phyloP scores from a whole-genome alignment of 2,888 invertebrate genomes.

The Catocala fraxini region DNA sequence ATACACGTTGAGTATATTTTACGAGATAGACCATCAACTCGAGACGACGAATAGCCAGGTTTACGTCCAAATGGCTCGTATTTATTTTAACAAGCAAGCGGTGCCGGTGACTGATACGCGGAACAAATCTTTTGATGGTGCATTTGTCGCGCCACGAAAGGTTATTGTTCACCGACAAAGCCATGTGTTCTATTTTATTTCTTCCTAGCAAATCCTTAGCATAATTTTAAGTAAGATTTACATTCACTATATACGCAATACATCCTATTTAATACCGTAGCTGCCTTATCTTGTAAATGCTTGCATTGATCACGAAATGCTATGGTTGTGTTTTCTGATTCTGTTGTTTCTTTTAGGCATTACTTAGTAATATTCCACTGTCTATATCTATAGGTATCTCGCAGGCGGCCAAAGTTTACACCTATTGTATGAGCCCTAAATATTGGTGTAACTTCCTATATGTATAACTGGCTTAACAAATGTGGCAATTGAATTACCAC shows the following conservation, averaged over 20 bases:
- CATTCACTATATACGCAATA: not conserved
- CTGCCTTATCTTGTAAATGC: too few relatives aligned
- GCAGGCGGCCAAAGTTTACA: too few relatives aligned
- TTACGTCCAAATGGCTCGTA: constrained; percentile 61
- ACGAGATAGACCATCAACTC: constrained; percentile 48
- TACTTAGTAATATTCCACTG: too few relatives aligned
- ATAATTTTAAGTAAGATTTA: constrained; percentile 6
- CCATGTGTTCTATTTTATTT: constrained; percentile 38
- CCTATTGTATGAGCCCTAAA: too few relatives aligned
- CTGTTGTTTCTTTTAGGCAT: too few relatives aligned
- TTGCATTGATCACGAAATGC: too few relatives aligned
- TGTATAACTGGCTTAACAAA: too few relatives aligned
- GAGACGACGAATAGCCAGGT: constrained; percentile 60
- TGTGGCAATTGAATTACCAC: too few relatives aligned
- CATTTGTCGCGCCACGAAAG: constrained; percentile 60
- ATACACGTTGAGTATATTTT: constrained; percentile 34
- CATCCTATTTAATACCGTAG: too few relatives aligned
- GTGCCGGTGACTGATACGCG: constrained; percentile 65
- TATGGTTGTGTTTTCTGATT: too few relatives aligned
- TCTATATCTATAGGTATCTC: too few relatives aligned
- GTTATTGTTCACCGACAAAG: constrained; percentile 52
- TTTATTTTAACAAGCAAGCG: constrained; percentile 66
- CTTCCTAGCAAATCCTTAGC: constrained; percentile 28
- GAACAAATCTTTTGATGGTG: constrained; percentile 66
- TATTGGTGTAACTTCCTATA: too few relatives aligned